These are phyloP conservation scores for Zosterops japonicus DNA, from an alignment of 2,113 vertebrate species.

Conservation along the genomic window DNA sequence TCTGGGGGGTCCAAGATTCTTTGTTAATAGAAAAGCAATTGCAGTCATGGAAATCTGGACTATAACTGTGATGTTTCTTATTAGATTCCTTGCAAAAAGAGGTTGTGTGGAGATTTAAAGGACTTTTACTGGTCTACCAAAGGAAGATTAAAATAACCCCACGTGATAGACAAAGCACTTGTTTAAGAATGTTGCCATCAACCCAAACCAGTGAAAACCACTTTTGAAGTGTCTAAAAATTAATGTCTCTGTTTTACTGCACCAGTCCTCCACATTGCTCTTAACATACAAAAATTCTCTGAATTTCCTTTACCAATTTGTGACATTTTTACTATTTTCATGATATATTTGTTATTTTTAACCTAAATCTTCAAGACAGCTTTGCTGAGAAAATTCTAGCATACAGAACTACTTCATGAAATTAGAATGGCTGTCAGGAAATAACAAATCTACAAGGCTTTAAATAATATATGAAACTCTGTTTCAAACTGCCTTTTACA, in stretches of 20 bases:
- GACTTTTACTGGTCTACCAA: background rate
- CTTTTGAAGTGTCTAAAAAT: background rate
- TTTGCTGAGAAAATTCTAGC: background rate
- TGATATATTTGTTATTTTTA: constrained; percentile 7
- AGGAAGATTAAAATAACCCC: background rate
- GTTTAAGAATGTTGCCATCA: background rate
- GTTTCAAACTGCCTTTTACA: constrained; percentile 10
- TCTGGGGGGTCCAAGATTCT: background rate
- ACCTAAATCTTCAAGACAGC: background rate
- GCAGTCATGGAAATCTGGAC: background rate
- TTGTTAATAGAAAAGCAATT: background rate
- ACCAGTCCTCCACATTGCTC: background rate
- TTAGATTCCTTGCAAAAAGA: background rate
- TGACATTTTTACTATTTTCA: constrained; percentile 1
- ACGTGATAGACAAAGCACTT: background rate
- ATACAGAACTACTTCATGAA: background rate
- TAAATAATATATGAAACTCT: constrained; percentile 41
- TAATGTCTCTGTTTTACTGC: background rate
- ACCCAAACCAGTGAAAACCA: background rate
- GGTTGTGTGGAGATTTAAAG: background rate
- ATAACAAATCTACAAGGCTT: background rate
- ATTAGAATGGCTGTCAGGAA: constrained; percentile 29
- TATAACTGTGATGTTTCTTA: background rate
- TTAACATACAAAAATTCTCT: background rate
- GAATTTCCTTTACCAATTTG: background rate